phyloP scores from a whole-genome alignment of 2,113 vertebrate species.

The Struthidea cinerea region DNA sequence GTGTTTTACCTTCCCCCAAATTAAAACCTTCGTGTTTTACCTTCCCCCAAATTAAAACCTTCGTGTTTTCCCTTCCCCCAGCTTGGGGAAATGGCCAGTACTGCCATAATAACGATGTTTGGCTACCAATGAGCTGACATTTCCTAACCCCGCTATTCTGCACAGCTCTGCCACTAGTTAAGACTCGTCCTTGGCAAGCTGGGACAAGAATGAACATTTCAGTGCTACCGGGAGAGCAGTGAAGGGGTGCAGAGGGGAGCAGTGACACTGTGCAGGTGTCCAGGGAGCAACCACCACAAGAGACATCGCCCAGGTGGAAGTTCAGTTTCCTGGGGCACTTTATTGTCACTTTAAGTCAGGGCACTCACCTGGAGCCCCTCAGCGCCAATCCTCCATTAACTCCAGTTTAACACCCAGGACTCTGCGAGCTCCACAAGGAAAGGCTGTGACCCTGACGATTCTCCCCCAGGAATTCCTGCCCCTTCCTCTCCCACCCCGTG shows the following conservation, averaged over 20 bases:
- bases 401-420: background rate
- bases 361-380: background rate
- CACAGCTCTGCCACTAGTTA: background rate
- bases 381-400: background rate
- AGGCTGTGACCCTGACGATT: background rate
- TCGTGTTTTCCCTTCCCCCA: background rate
- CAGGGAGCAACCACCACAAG: background rate
- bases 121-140: background rate
- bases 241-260: background rate
- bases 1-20: background rate
- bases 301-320: background rate
- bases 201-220: background rate
- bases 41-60: background rate
- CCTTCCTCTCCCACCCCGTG: background rate
- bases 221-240: background rate
- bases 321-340: background rate
- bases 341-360: background rate
- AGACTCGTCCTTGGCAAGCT: fast-evolving
- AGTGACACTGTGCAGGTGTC: background rate
- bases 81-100: background rate
- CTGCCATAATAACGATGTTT: background rate
- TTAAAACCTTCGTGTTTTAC: background rate
- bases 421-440: background rate
- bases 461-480: background rate
- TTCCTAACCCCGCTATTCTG: background rate